These are phyloP conservation scores for Phortica magna DNA, from an alignment of 2,888 invertebrate species.

Conservation along the genomic window DNA sequence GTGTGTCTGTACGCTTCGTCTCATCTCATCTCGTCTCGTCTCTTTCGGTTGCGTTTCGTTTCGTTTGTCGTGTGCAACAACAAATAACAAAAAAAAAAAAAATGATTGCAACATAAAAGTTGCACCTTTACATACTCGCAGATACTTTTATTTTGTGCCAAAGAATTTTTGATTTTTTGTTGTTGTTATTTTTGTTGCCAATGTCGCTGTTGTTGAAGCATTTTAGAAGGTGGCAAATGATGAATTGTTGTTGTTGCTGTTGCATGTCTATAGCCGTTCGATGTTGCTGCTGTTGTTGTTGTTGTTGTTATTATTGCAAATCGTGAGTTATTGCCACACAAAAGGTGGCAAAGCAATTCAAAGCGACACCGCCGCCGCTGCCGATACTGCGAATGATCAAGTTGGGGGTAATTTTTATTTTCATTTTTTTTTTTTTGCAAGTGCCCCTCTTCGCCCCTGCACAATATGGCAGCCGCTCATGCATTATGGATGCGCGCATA, in stretches of 20 bases:
- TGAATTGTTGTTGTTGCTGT: background rate
- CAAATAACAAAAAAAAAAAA: slow-evolving; percentile 20
- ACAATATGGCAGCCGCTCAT: background rate
- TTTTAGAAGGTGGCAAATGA: background rate
- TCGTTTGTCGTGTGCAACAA: background rate
- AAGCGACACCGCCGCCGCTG: background rate
- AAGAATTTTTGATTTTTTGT: background rate
- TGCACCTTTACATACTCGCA: slow-evolving; percentile 51
- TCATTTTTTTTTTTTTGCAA: background rate
- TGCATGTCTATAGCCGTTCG: slow-evolving; percentile 11
- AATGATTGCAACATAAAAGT: slow-evolving; percentile 41
- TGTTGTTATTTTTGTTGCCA: background rate
- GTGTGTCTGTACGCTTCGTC: too few relatives aligned
- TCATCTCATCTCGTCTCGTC: background rate
- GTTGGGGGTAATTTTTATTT: background rate
- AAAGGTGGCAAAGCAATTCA: slow-evolving; percentile 5
- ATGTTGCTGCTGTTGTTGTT: background rate
- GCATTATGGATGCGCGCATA: slow-evolving; percentile 22
- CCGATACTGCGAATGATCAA: background rate
- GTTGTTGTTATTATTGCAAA: background rate
- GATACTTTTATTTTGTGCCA: slow-evolving; percentile 11
- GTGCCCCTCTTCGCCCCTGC: background rate
- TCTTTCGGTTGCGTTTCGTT: background rate
- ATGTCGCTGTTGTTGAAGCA: background rate
- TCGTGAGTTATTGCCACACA: slow-evolving; percentile 19